Conservation (phyloP, 2,888 invertebrate genomes). For the Frankliniella intonsa region DNA sequence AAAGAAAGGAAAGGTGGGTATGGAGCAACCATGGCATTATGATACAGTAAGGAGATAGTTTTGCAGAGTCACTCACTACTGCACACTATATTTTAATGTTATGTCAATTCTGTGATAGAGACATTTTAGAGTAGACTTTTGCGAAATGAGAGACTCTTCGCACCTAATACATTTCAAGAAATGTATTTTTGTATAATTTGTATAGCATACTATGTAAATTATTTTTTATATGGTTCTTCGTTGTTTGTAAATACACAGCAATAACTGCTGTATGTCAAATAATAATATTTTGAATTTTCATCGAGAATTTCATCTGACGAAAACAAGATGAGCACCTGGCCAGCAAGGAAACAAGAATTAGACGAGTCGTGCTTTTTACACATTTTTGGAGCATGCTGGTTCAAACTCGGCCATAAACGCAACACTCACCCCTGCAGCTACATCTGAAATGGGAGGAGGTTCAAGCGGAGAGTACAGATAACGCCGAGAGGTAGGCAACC, state of each 20-base stretch:
- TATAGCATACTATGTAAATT: conserved; percentile 2
- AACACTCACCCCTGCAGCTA: too few relatives aligned
- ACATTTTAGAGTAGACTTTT: neutral
- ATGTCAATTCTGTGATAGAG: conserved; percentile 12
- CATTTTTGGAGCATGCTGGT: too few relatives aligned
- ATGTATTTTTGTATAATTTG: neutral
- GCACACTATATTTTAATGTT: neutral
- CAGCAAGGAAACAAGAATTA: too few relatives aligned
- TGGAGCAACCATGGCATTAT: neutral
- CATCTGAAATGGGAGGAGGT: too few relatives aligned
- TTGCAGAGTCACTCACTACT: neutral
- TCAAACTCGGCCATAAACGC: too few relatives aligned
- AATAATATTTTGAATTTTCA: neutral
- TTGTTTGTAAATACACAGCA: neutral
- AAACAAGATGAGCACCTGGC: too few relatives aligned
- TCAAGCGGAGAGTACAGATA: neutral
- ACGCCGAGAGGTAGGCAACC: neutral
- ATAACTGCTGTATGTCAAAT: neutral
- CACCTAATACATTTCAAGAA: neutral
- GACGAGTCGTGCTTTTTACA: too few relatives aligned
- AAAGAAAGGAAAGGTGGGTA: neutral
- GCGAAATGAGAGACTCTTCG: neutral
- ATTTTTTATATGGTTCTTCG: neutral
- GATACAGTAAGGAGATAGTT: neutral
- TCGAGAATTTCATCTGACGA: too few relatives aligned